These are phyloP conservation scores for Ammospiza caudacuta DNA, from an alignment of 2,113 vertebrate species.

Conservation along the genomic window DNA sequence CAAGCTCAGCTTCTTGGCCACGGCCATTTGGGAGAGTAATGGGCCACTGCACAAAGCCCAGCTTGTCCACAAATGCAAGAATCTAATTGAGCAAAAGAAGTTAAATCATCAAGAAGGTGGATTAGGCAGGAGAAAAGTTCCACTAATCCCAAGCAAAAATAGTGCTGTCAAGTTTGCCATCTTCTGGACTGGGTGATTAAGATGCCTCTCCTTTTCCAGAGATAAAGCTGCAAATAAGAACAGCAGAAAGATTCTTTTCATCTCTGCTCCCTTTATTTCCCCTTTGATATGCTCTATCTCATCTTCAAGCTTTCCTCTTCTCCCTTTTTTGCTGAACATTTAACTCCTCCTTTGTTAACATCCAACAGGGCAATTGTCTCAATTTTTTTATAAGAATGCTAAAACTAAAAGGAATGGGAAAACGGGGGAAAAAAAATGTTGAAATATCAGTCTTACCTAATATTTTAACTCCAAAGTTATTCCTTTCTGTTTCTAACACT, in stretches of 20 bases:
- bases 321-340: not conserved
- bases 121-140: not conserved
- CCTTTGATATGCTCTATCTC: not conserved
- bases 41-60: not conserved
- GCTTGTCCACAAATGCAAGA: not conserved
- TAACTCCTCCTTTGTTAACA: not conserved
- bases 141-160: not conserved
- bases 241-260: not conserved
- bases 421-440: not conserved
- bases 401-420: not conserved
- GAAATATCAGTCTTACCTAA: not conserved
- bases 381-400: not conserved
- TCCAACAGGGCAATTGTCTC: not conserved
- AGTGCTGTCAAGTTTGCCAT: not conserved
- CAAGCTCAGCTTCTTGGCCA: not conserved
- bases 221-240: constrained; percentile 5
- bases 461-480: not conserved
- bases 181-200: not conserved
- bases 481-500: not conserved
- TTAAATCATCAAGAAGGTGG: not conserved
- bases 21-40: not conserved
- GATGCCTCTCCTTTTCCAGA: not conserved
- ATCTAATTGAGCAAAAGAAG: not conserved
- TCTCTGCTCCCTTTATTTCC: not conserved
- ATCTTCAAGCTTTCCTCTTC: not conserved